Conservation (phyloP, 2,113 vertebrate genomes). For the Callithrix jacchus region DNA sequence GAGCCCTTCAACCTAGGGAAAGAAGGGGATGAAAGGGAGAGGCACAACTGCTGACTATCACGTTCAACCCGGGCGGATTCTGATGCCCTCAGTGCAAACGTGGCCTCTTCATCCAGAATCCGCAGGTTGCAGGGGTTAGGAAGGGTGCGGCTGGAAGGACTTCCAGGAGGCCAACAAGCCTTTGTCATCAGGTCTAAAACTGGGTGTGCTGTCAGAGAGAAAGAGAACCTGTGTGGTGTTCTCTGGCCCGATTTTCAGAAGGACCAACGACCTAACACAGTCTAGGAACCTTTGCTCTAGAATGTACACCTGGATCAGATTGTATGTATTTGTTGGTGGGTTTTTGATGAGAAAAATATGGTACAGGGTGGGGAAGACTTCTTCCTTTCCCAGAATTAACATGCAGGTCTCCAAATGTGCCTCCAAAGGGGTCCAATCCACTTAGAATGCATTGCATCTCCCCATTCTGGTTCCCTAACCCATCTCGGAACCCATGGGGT, state of each 20-base stretch:
- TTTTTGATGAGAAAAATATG: not conserved
- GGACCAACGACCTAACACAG: not conserved
- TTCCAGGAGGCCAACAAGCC: not conserved
- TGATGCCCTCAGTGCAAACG: not conserved
- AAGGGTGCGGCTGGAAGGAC: not conserved
- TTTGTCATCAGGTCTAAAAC: not conserved
- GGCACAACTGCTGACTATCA: not conserved
- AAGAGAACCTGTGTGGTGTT: not conserved
- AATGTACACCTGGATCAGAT: not conserved
- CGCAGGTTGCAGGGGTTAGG: not conserved
- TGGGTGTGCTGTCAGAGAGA: not conserved
- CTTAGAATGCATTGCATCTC: not conserved
- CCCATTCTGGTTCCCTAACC: not conserved
- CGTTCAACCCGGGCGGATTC: not conserved
- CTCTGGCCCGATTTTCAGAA: not conserved
- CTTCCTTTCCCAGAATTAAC: not conserved
- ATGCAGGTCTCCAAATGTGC: not conserved
- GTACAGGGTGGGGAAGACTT: no score
- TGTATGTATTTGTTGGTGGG: not conserved
- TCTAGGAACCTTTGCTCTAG: not conserved
- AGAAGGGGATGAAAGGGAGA: not conserved
- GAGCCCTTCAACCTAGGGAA: not conserved
- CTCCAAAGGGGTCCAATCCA: not conserved
- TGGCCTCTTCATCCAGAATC: not conserved
- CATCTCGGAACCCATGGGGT: not conserved